Conservation (phyloP, 1,140 invertebrate genomes). For the Formica exsecta region DNA sequence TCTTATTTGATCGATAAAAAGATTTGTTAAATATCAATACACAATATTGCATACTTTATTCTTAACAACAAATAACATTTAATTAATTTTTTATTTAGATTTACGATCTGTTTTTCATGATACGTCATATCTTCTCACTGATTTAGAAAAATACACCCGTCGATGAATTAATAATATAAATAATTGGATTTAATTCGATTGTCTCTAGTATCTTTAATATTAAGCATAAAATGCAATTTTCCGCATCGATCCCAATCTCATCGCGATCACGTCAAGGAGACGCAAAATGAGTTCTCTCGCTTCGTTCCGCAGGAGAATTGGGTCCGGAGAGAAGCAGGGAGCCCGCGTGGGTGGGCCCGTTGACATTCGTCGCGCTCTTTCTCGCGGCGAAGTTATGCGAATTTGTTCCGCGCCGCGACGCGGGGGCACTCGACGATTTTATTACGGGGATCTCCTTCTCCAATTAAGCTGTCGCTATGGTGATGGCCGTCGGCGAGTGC, state of each 20-base stretch:
- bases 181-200: not conserved
- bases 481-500: conserved; percentile 74
- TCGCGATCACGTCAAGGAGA: not conserved
- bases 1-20: not conserved
- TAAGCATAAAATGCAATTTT: not conserved
- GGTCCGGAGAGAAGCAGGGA: not conserved
- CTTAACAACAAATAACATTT: not conserved
- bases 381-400: conserved; percentile 23
- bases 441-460: conserved; percentile 82
- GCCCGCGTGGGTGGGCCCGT: conserved; percentile 15
- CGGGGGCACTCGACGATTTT: conserved; percentile 81
- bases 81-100: not conserved
- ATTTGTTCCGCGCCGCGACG: conserved; percentile 71
- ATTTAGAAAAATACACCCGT: not conserved
- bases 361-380: conserved; percentile 49
- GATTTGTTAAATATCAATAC: not conserved
- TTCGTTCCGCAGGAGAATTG: conserved; percentile 20
- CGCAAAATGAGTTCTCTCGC: conserved; percentile 14
- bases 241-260: not conserved
- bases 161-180: not conserved
- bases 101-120: not conserved
- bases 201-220: not conserved
- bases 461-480: conserved; percentile 85
- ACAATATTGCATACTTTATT: not conserved
- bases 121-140: not conserved